Evolutionary conservation across 1,140 invertebrate genomes (phyloP), one percentile per base, ranked within the genome.

Genomic region (Drosophila bocqueti): DNA sequence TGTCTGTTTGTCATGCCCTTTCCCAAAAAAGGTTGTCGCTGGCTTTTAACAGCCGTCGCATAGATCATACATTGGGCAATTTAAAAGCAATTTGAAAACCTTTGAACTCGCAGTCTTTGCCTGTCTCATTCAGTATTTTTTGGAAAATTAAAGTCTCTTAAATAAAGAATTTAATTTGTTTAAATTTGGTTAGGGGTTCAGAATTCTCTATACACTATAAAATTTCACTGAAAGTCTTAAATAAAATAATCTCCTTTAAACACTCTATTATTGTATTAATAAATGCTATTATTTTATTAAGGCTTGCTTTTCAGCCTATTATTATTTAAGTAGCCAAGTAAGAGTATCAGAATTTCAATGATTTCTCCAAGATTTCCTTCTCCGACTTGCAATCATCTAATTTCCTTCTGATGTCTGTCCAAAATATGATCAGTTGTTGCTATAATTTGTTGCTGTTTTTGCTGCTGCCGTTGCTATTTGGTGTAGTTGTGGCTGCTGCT

Each of bases 351-450:
- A 24, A 16, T 43, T 26, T 55, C 13, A 7, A 64, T 21, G 29
- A 18, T 54, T 55, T 62, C 21, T 0, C 3, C 31, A 31, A 62
- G 31, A 16, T 55, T 79, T 65, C 47, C 36, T 16, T 18, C 55
- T 10, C 34, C n/a, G 63, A 26, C 69, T 60, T 31, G 46, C 59
- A 82, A 81, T 66, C 55, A 74, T 68, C 60, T 62, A 60, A 45
- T 43, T 42, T 61, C 38, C 55, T 57, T 79, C 58, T 62, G 26
- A 76, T 59, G 57, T 74, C 71, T 49, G 52, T 50, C 67, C 67
- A 68, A 57, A 81, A 83, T 82, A 85, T 84, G 82, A 85, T 85
- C 81, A 84, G 81, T 81, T 81, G 81, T 76, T 62, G 65, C 45
- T 49, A 71, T 72, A 36, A 40, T 50, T 71, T 72, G 34, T 58